Conservation (phyloP, 2,888 invertebrate species). For the Neocrepidodera transversa region DNA sequence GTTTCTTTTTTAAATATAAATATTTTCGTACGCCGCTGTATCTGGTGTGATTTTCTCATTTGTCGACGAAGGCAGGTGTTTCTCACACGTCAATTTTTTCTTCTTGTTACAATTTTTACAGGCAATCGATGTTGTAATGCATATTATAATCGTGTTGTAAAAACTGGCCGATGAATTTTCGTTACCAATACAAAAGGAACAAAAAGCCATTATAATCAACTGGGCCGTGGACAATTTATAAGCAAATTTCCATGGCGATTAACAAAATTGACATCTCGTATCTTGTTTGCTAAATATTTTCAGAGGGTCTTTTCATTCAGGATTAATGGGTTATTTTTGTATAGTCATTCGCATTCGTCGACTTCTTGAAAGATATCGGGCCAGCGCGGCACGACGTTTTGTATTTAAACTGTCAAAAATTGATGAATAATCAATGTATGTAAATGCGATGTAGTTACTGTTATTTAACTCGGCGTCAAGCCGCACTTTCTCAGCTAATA, state of each 20-base stretch:
- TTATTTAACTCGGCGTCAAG: background rate
- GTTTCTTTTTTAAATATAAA: too few species aligned
- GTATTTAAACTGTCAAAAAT: slow-evolving; percentile 16
- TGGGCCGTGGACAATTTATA: slow-evolving; percentile 33
- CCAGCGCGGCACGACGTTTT: slow-evolving; percentile 11
- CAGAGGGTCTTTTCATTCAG: slow-evolving; percentile 27
- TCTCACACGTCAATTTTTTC: slow-evolving; percentile 24
- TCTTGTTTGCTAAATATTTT: slow-evolving; percentile 35
- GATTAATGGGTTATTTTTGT: slow-evolving; percentile 28
- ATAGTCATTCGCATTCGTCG: slow-evolving; percentile 13
- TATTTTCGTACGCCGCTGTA: slow-evolving; percentile 1
- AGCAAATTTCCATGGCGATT: slow-evolving; percentile 37
- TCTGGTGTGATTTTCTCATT: slow-evolving; percentile 12
- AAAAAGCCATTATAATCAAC: slow-evolving; percentile 29
- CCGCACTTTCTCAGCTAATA: too few species aligned
- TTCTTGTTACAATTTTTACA: slow-evolving; percentile 11
- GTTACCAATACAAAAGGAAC: slow-evolving; percentile 24
- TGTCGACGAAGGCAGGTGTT: slow-evolving; percentile 25
- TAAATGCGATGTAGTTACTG: slow-evolving; percentile 6
- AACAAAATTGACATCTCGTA: slow-evolving; percentile 36
- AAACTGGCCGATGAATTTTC: slow-evolving; percentile 33
- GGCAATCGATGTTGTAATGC: slow-evolving; percentile 29
- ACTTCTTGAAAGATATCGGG: slow-evolving; percentile 9
- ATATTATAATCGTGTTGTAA: slow-evolving; percentile 35
- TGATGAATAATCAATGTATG: slow-evolving; percentile 17